These are phyloP conservation scores for Hypotaenidia okinawae DNA, from an alignment of 2,797 vertebrate genomes.

Conservation along the genomic window DNA sequence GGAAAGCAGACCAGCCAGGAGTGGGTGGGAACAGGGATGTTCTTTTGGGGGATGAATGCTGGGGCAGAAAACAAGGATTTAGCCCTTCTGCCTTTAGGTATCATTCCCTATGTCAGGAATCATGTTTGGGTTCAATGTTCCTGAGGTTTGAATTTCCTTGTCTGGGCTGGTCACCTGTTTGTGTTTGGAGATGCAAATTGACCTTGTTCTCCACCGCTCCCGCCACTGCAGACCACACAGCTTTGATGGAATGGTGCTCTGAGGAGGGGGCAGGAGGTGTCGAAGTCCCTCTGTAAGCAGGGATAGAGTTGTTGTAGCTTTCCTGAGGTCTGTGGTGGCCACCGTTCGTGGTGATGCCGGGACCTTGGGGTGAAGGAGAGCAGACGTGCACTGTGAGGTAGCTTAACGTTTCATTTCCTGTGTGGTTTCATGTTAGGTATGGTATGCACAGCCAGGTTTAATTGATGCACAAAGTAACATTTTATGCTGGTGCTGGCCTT, in stretches of 20 bases:
- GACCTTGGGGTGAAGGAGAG: background rate
- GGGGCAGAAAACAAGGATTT: background rate
- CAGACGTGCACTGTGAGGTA: background rate
- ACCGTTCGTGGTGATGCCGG: rapidly evolving
- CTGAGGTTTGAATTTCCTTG: rapidly evolving
- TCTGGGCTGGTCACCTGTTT: rapidly evolving
- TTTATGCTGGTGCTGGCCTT: background rate
- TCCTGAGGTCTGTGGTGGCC: background rate
- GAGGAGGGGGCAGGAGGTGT: background rate
- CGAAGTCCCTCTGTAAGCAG: background rate
- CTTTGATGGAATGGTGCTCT: background rate
- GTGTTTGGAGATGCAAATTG: background rate
- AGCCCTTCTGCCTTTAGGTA: background rate
- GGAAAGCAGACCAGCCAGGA: background rate
- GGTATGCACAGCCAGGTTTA: background rate
- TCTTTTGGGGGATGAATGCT: rapidly evolving
- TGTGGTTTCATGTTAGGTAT: constrained; percentile 10
- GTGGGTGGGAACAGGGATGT: rapidly evolving
- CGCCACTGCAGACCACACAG: background rate
- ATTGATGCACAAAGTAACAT: background rate
- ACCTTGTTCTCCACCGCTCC: background rate
- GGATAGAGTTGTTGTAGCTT: background rate
- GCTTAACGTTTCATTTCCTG: constrained; percentile 69
- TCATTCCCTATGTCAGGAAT: background rate
- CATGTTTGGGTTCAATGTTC: background rate